These are phyloP conservation scores for Eleutherodactylus coqui DNA, from an alignment of 2,797 vertebrate genomes.

Conservation along the genomic window DNA sequence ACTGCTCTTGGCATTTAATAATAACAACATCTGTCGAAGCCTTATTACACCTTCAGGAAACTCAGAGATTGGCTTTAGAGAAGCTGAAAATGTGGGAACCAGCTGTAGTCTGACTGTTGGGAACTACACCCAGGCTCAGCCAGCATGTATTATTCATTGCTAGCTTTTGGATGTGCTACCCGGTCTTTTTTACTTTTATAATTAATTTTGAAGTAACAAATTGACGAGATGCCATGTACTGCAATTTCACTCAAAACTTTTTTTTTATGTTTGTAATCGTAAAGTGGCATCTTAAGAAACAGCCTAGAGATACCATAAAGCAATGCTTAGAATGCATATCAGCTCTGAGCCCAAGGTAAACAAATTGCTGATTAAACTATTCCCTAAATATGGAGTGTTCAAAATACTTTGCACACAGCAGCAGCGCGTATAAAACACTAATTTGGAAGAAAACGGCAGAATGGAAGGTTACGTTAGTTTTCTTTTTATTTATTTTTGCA, in stretches of 20 bases:
- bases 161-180: conserved; percentile 17
- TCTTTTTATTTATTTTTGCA: neutral
- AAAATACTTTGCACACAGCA: neutral
- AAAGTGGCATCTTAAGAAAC: conserved; percentile 19
- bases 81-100: conserved; percentile 26
- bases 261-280: neutral
- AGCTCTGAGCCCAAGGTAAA: neutral
- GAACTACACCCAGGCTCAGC: conserved; percentile 27
- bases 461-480: neutral
- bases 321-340: neutral
- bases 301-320: neutral
- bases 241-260: neutral
- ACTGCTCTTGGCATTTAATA: conserved; percentile 32
- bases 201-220: conserved; percentile 30
- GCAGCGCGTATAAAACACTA: neutral
- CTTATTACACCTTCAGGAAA: conserved; percentile 40
- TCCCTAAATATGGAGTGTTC: neutral
- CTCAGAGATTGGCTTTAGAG: conserved; percentile 27
- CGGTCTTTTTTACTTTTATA: conserved; percentile 6
- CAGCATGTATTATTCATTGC: conserved; percentile 49
- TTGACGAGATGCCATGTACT: neutral
- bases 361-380: neutral
- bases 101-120: conserved; percentile 42
- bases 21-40: conserved; percentile 31
- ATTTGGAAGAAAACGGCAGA: neutral